Evolutionary conservation across 2,113 vertebrate species (phyloP).

Genomic region (Phalacrocorax pelagicus): DNA sequence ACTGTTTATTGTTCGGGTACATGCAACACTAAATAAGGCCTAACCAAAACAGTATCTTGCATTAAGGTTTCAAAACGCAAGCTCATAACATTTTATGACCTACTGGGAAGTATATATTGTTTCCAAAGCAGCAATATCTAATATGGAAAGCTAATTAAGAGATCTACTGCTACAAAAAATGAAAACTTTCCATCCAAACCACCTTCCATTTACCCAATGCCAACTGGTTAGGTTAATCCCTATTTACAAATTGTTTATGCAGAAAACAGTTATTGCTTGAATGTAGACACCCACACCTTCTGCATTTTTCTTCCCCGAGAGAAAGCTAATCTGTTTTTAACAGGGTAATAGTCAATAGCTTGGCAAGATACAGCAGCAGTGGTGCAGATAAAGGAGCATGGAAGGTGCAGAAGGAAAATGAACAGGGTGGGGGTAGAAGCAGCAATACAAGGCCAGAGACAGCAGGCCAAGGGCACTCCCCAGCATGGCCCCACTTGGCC

Average conservation of each 20-base stretch:
- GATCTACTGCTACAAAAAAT: not conserved
- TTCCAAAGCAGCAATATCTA: not conserved
- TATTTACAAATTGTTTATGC: not conserved
- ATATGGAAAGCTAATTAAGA: not conserved
- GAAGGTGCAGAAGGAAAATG: not conserved
- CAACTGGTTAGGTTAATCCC: not conserved
- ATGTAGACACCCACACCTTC: not conserved
- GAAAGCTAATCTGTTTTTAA: not conserved
- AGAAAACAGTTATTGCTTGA: not conserved
- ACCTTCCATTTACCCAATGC: not conserved
- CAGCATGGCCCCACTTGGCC: not conserved
- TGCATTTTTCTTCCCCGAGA: not conserved
- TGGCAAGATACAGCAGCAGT: not conserved
- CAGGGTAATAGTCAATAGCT: not conserved
- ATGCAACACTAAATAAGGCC: not conserved
- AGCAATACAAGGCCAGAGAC: not conserved
- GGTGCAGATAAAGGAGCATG: not conserved
- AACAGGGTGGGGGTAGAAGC: not conserved
- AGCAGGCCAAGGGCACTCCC: not conserved
- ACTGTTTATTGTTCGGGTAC: not conserved
- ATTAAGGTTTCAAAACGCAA: not conserved
- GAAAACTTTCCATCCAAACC: not conserved
- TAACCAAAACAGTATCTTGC: not conserved
- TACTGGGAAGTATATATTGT: not conserved
- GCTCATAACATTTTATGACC: not conserved